Base-by-base conservation (phyloP, 2,888 invertebrate species). In the Drosophila pegasa region DNA sequence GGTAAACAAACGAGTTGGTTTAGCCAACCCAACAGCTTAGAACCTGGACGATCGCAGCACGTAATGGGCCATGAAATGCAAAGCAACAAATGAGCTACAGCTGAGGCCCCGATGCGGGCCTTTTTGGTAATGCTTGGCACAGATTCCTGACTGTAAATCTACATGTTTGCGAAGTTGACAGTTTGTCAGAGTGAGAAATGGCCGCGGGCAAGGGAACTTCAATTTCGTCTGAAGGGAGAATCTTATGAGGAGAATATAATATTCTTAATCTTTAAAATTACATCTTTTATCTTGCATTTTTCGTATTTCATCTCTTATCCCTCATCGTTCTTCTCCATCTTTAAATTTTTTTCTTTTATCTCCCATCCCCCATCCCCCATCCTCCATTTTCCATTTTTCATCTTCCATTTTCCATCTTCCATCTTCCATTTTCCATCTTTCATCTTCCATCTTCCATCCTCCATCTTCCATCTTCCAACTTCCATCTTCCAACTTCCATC, bases 1-100 rank as follows among this genome's bases (percentile, higher is more conserved):
- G 50, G 76, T 57, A 74, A 76, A 76, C 72, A 74, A 76, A 74
- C 66, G 66, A 71, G 57, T 47, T 71, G 76, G 65, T 51, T 76
- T 65, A 76, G 45, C 52, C 60, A 65, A 37, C 45, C 60, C 61
- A 74, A 61, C 77, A 74, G 74, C 71, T 66, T 55, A 58, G 61
- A 57, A 61, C 43, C 50, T 64, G 71, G 54, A 48, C 63, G 70
- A 70, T 75, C 73, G 56, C 71, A 69, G 59, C 63, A 75, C 60
- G 59, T 52, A 69, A 69, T 69, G 63, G 38, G 25, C 31, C 62
- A 43, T 69, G 51, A 31, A 43, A 40, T 50, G n/a, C 33, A 35
- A 37, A 37, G 16, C 16, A 47, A 47, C 29, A 65, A 41, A 54
- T 51, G 20, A 37, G 12, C 6, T 10, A 41, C 38, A 29, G 12